Conservation (phyloP, 2,797 vertebrate genomes). For the Phrynocephalus forsythii region DNA sequence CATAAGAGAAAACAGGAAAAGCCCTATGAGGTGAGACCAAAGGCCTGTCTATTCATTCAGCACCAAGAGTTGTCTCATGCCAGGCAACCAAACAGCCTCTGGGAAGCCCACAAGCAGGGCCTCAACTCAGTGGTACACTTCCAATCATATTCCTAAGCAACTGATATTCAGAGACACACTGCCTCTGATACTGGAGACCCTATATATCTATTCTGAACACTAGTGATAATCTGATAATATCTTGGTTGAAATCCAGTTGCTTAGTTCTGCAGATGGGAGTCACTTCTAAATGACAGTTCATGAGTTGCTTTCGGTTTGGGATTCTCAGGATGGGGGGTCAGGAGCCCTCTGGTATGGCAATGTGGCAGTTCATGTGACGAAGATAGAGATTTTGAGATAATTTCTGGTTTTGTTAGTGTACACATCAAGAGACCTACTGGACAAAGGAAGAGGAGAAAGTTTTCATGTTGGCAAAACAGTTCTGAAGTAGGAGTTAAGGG, state of each 20-base stretch:
- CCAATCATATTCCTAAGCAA: neutral
- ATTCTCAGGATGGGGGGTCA: no score
- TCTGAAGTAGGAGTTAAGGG: neutral
- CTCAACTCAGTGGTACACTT: neutral
- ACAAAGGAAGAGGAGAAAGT: neutral
- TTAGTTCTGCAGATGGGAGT: no score
- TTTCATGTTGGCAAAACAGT: neutral
- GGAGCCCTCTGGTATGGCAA: no score
- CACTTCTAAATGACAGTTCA: no score
- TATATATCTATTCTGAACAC: neutral
- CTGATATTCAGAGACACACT: neutral
- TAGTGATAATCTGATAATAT: no score
- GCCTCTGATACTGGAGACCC: neutral
- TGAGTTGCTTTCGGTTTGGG: no score
- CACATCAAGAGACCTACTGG: neutral
- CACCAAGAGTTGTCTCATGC: neutral
- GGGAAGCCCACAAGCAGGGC: neutral
- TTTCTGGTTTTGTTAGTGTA: neutral
- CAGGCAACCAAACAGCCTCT: neutral
- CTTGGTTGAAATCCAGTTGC: no score
- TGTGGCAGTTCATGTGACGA: neutral
- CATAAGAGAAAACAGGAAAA: neutral
- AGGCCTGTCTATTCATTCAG: neutral
- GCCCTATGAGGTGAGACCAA: no score
- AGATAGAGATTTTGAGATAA: neutral